These are phyloP conservation scores for Ellobius talpinus DNA, from an alignment of 2,113 vertebrate species.

Conservation along the genomic window DNA sequence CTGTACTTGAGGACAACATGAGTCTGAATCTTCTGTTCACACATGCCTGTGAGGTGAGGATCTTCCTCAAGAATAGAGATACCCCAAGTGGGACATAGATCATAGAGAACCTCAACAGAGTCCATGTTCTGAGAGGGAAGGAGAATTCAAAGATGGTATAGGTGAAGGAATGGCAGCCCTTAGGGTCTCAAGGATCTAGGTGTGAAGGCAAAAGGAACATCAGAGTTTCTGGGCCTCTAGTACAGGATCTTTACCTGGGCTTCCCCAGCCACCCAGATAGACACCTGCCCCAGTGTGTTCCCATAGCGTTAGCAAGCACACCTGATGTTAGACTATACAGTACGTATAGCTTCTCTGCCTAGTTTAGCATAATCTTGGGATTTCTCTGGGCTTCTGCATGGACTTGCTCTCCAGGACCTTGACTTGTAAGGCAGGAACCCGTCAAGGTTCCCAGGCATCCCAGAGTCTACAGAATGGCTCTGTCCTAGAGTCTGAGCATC, in stretches of 20 bases:
- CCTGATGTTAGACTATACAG: not conserved
- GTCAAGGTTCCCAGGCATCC: not conserved
- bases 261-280: too few relatives aligned
- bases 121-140: not conserved
- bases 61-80: not conserved
- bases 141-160: not conserved
- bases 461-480: accelerated
- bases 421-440: not conserved
- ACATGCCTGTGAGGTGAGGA: not conserved
- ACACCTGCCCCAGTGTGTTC: too few relatives aligned
- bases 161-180: not conserved
- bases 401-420: accelerated
- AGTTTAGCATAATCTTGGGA: not conserved
- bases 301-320: not conserved
- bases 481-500: not conserved
- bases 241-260: not conserved
- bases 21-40: not conserved
- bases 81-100: not conserved
- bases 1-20: not conserved
- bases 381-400: not conserved
- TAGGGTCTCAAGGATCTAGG: not conserved
- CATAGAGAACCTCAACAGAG: not conserved
- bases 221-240: not conserved
- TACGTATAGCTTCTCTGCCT: not conserved
- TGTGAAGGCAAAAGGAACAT: not conserved